Evolutionary conservation across 2,797 vertebrate genomes (phyloP).

Genomic region (Lepus oiostolus): DNA sequence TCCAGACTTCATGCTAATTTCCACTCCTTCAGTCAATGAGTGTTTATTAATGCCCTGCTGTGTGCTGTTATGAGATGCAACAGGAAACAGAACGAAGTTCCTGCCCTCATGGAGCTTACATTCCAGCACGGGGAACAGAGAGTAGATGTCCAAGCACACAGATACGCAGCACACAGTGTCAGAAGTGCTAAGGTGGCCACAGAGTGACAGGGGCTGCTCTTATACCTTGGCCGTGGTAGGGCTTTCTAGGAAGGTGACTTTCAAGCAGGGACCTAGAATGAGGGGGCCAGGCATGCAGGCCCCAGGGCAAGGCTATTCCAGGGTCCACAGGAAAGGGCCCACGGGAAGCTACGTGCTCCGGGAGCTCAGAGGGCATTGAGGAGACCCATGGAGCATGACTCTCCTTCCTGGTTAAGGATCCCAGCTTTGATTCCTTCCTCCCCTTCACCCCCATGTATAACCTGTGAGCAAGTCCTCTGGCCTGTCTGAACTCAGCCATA

Average conservation of each 20-base stretch:
- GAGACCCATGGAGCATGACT: not conserved
- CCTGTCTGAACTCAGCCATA: not conserved
- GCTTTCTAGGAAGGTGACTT: not conserved
- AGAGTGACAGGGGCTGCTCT: not conserved
- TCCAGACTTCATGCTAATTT: constrained; percentile 7
- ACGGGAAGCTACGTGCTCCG: not conserved
- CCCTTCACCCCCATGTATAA: not conserved
- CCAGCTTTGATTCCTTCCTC: not conserved
- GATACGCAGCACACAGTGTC: not conserved
- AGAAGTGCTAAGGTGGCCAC: not conserved
- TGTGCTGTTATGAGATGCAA: not conserved
- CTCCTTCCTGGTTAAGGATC: not conserved
- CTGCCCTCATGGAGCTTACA: not conserved
- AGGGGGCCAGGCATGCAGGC: not conserved
- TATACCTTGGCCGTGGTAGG: not conserved
- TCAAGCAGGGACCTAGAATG: not conserved
- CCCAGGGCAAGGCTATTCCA: not conserved
- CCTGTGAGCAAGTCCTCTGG: not conserved
- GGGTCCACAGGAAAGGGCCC: not conserved
- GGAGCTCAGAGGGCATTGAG: not conserved
- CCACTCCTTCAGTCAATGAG: not conserved
- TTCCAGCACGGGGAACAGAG: not conserved
- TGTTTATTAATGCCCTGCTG: not conserved
- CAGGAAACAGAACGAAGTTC: not conserved
- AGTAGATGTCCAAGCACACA: not conserved